Conservation (phyloP, 1,140 invertebrate species). For the Helicoverpa armigera region DNA sequence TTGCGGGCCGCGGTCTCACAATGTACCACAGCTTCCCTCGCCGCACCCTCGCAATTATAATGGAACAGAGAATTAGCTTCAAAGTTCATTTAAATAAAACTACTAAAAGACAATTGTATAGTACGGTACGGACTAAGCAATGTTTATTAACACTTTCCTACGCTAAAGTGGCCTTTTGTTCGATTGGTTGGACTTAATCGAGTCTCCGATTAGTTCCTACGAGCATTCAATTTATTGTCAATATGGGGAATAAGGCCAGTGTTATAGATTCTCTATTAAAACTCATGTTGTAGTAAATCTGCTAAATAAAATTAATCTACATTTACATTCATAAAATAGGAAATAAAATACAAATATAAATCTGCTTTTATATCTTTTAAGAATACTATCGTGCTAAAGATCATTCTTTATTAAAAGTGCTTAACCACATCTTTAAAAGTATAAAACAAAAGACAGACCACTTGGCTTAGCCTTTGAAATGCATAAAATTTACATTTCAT, state of each 20-base stretch:
- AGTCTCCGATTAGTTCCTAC: not conserved
- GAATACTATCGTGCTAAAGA: no score
- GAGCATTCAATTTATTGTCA: no score
- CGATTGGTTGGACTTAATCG: not conserved
- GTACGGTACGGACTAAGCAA: not conserved
- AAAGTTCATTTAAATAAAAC: constrained; percentile 50
- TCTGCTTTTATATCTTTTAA: no score
- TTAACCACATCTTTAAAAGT: no score
- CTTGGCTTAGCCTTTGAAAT: not conserved
- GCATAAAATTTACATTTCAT: not conserved
- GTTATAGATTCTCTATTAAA: no score
- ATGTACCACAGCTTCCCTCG: constrained; percentile 9
- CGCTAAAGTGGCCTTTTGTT: not conserved
- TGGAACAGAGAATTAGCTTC: constrained; percentile 43
- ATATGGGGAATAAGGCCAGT: no score
- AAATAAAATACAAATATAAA: no score
- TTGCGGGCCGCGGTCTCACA: constrained; percentile 5
- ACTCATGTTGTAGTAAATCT: no score
- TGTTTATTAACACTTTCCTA: not conserved
- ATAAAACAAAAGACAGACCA: no score
- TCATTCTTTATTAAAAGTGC: no score
- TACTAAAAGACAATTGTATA: constrained; percentile 31
- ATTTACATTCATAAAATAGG: no score
- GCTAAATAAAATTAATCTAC: no score
- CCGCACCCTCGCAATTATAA: constrained; percentile 42